Evolutionary conservation across 92 coral and sea anemone genomes (phyloP), one percentile per base, ranked within the genome.

Genomic region (Anthopleura xanthogrammica): DNA sequence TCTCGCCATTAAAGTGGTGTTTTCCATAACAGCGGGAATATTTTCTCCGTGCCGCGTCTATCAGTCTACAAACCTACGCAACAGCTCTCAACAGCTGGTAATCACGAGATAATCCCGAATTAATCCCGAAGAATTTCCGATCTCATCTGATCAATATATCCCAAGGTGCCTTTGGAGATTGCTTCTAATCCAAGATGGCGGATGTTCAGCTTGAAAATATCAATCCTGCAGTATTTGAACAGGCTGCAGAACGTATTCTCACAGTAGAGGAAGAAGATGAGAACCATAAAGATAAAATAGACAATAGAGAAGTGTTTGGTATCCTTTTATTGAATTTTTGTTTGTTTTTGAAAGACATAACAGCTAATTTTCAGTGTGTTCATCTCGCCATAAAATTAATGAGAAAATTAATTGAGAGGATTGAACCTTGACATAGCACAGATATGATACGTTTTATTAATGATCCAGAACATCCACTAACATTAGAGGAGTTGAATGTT

Each of bases 401-500:
- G 16, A 54, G n/a, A 12, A 50, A 50, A 50, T 50, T 11, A 54
- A 54, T 54, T n/a, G 16, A 54, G 58, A 54, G 16, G 16, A 54
- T 54, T 11, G 3, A 36, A 12, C 64, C 85, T 82, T 82, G 54
- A 82, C 79, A 20, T 54, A 20, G 1, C 42, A 16, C 20, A 95
- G 88, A 95, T 87, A 93, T 96, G 73, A 95, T 96, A 78, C 94
- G 99, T 77, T 90, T 91, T 52, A 96, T 96, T 81, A 96, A 96
- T 91, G 99, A 96, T 68, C 99, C 99, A 12, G 99, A 96, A 70
- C 99, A 96, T 72, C 99, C 99, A 10, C 91, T 96, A 16, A 94
- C 99, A 16, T 92, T 96, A 64, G 99, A 96, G 75, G 98, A 96
- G 80, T 86, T 96, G 55, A 96, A 94, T 83, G 99, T 96, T 42